Base-by-base conservation (phyloP, 2,113 vertebrate genomes). In the Promerops cafer region DNA sequence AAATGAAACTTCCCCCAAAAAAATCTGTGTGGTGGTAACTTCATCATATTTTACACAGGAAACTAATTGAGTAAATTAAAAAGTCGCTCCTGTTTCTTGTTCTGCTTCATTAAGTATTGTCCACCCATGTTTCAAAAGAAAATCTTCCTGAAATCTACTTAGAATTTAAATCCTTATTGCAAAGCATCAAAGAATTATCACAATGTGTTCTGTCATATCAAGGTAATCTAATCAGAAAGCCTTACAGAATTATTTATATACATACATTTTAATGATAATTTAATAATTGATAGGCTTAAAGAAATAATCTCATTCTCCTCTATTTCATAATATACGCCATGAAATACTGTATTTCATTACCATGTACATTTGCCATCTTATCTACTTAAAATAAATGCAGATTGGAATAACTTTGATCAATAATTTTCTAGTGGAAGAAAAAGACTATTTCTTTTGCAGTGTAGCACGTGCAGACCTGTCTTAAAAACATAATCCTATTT, bases 291-390 rank as follows among this genome's bases (percentile, higher is more conserved):
- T 83, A 89, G 24, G 54, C 19, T 76, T 96, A 90, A 90, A 90
- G 56, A 69, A 96, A 88, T 97, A 97, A 94, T 91, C 61, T 89
- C 11, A 90, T 87, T 96, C n/a, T 88, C 61, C 89, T 96, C 59
- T 89, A 76, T 93, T 94, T 95, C 53, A 50, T 70, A 85, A 84
- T 82, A 91, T 90, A 72, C 39, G 93, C 76, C 57, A 90, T 66
- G 6, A 92, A 92, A 78, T 57, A 91, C 37, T 87, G 1, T 96
- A 83, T 92, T 93, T 96, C 79, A 56, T 81, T 90, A 79, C 53
- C 52, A 39, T 61, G 12, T 71, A 54, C 60, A 42, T 65, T 94
- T 95, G 71, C 50, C 42, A 75, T 74, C 89, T 94, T 80, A 57
- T 71, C 75, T 86, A 64, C 87, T 96, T 76, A 92, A 87, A 87